Evolutionary conservation across 2,113 vertebrate species (phyloP).

Genomic region (Mus spicilegus): DNA sequence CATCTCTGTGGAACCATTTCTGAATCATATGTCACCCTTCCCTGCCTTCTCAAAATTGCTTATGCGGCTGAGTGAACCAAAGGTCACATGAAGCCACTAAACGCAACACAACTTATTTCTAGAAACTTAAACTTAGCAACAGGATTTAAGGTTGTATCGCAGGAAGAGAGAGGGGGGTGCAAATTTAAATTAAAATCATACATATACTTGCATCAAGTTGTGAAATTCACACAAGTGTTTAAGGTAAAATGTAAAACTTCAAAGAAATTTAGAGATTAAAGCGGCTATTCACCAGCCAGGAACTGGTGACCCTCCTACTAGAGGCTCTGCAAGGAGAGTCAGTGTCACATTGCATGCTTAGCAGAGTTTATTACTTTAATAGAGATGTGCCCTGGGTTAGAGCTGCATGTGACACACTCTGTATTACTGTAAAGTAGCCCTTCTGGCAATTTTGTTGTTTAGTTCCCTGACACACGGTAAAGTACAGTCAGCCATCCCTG

Average conservation of each 20-base stretch:
- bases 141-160: background rate
- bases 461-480: background rate
- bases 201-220: constrained; percentile 21
- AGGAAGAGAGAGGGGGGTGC: background rate
- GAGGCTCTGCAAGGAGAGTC: background rate
- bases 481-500: background rate
- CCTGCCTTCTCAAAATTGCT: constrained; percentile 69
- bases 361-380: constrained; percentile 12
- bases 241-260: constrained; percentile 56
- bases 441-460: background rate
- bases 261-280: constrained; percentile 40
- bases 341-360: background rate
- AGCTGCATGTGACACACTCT: background rate
- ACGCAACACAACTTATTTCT: background rate
- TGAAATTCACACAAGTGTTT: constrained; percentile 25
- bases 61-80: constrained; percentile 46
- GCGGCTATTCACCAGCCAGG: background rate
- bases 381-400: background rate
- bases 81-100: constrained; percentile 20
- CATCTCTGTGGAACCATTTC: constrained; percentile 67
- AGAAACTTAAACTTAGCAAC: constrained; percentile 14
- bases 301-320: background rate
- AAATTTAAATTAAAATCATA: constrained; percentile 62
- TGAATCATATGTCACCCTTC: constrained; percentile 56
- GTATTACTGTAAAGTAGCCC: background rate